A percentile compares a stretch with the other conserved stretches of the same genome.
Evolutionary conservation across 2,797 vertebrate genomes (phyloP).

Genomic region (Hippopotamyrus pictus): DNA sequence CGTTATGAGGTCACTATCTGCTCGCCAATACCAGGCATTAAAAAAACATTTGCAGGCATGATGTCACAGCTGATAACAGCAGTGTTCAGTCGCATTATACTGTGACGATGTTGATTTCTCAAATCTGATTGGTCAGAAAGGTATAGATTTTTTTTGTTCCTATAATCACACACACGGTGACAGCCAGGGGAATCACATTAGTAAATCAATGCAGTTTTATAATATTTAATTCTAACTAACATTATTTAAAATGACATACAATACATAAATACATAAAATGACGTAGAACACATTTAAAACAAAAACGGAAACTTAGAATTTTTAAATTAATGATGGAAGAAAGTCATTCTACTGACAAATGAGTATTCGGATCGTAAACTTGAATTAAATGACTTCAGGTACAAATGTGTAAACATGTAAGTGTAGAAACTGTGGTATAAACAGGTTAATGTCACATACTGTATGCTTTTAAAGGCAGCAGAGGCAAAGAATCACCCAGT

Average conservation of each 20-base stretch:
- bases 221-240: not conserved
- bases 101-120: not conserved
- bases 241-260: not conserved
- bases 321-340: not conserved
- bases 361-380: not conserved
- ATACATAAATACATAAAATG: not conserved
- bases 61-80: constrained; percentile 39
- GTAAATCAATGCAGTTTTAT: not conserved
- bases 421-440: not conserved
- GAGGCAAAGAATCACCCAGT: not conserved
- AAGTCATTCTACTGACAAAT: not conserved
- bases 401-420: not conserved
- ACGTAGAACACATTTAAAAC: not conserved
- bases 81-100: not conserved
- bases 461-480: not conserved
- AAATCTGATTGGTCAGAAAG: not conserved
- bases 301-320: not conserved
- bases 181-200: not conserved
- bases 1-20: not conserved
- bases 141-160: not conserved
- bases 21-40: not conserved
- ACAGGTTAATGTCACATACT: not conserved
- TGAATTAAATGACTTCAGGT: not conserved
- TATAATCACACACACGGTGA: not conserved
- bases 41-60: constrained; percentile 29